Percentiles rank a stretch among this genome's conserved stretches.
Evolutionary conservation across 2,888 invertebrate genomes (phyloP).

Genomic region (Amphipyra tragopoginis): DNA sequence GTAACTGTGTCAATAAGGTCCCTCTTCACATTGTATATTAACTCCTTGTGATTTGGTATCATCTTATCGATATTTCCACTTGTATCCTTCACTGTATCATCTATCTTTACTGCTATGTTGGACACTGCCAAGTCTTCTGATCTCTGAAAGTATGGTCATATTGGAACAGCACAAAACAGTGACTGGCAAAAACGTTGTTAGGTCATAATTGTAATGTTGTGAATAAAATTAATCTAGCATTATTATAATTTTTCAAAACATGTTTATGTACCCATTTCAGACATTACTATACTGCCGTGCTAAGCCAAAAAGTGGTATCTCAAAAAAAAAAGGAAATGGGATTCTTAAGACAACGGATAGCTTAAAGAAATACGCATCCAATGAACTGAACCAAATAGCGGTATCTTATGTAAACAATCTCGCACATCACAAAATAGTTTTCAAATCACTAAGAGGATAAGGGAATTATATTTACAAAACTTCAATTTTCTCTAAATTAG

Average conservation of each 20-base stretch:
- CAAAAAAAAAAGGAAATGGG: no score
- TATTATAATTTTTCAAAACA: not conserved
- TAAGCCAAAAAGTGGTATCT: no score
- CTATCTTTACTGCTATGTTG: slow-evolving; percentile 90
- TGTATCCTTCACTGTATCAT: slow-evolving; percentile 87
- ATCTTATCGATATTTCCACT: slow-evolving; percentile 91
- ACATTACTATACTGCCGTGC: no score
- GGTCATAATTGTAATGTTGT: not conserved
- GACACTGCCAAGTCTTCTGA: slow-evolving; percentile 90
- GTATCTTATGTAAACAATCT: no score
- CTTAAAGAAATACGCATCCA: no score
- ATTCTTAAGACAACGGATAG: no score
- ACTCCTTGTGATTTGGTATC: slow-evolving; percentile 91
- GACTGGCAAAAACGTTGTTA: not conserved
- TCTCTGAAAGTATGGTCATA: slow-evolving; percentile 75
- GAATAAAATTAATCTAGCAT: not conserved
- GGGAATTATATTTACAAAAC: no score
- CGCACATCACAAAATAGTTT: no score
- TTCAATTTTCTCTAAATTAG: no score
- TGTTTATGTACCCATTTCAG: slow-evolving; percentile 8
- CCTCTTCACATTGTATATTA: slow-evolving; percentile 91
- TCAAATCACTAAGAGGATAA: no score
- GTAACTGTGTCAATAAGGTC: slow-evolving; percentile 92
- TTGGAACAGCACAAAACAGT: not conserved
- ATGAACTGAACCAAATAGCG: no score